Evolutionary conservation across 2,888 invertebrate species (phyloP).

Genomic region (Oxytorus armatus): DNA sequence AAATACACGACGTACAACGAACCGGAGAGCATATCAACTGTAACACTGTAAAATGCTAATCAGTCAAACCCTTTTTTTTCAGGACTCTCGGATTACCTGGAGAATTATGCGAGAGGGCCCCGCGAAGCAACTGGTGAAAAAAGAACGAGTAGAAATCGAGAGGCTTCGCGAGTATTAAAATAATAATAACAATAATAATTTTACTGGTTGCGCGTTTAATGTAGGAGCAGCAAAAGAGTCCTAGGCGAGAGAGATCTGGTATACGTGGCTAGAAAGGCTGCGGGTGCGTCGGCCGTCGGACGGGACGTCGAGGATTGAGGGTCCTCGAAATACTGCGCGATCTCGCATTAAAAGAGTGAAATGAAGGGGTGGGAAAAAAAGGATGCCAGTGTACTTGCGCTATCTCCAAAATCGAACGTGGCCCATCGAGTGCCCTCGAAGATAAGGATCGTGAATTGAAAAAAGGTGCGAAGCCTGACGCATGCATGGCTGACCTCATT

Average conservation of each 20-base stretch:
- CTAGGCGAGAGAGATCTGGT: constrained; percentile 24
- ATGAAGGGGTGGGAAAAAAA: constrained; percentile 31
- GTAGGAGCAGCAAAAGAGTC: constrained; percentile 15
- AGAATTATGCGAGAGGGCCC: constrained; percentile 59
- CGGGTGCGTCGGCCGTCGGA: constrained; percentile 74
- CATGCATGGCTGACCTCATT: constrained; percentile 83
- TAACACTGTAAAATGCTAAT: constrained; percentile 54
- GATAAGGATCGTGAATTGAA: constrained; percentile 82
- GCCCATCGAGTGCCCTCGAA: constrained; percentile 83
- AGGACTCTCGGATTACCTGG: constrained; percentile 56
- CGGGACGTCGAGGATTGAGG: constrained; percentile 72
- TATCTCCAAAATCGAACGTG: constrained; percentile 82
- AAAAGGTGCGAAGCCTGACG: constrained; percentile 82
- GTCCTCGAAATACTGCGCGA: constrained; percentile 76
- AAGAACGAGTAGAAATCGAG: constrained; percentile 15
- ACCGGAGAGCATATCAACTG: neutral
- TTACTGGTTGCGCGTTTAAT: constrained; percentile 46
- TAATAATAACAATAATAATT: no score
- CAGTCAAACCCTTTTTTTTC: constrained; percentile 48
- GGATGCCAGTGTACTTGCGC: constrained; percentile 68
- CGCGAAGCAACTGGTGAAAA: neutral
- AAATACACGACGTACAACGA: neutral
- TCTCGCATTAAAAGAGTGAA: neutral
- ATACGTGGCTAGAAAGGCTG: constrained; percentile 41
- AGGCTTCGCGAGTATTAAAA: no score